Conservation (phyloP, 2,888 invertebrate species). For the Acanthopleura granulata region DNA sequence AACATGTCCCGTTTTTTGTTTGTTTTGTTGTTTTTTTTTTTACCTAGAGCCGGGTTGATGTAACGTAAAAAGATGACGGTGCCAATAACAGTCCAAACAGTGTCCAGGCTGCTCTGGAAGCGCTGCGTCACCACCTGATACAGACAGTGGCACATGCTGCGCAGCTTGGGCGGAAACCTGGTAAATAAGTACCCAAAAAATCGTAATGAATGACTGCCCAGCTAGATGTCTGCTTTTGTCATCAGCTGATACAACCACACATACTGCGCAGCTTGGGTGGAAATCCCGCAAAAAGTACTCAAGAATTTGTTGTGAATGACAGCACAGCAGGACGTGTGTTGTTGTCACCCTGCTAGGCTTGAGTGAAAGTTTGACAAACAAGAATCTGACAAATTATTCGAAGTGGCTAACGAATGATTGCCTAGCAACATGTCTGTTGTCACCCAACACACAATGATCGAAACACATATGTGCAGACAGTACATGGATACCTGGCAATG, state of each 20-base stretch:
- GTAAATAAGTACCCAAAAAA: not conserved
- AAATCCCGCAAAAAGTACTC: slow-evolving; percentile 75
- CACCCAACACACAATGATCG: too few species aligned
- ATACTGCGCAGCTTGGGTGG: slow-evolving; percentile 95
- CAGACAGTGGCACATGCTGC: slow-evolving; percentile 97
- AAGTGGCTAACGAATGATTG: too few species aligned
- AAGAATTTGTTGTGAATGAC: not conserved
- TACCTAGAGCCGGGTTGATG: slow-evolving; percentile 93
- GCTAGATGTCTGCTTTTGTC: too few species aligned
- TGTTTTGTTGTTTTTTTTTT: slow-evolving; percentile 25
- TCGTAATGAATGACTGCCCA: too few species aligned
- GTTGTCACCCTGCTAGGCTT: slow-evolving; percentile 82
- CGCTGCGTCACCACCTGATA: slow-evolving; percentile 75
- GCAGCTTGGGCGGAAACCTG: slow-evolving; percentile 91
- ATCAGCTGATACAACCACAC: slow-evolving; percentile 92
- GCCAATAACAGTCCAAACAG: slow-evolving; percentile 80
- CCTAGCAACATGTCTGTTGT: too few species aligned
- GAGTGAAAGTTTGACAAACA: slow-evolving; percentile 81
- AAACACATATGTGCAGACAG: too few species aligned
- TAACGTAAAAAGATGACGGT: slow-evolving; percentile 97
- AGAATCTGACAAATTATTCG: not conserved
- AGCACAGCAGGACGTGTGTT: too few species aligned
- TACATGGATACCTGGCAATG: slow-evolving; percentile 83
- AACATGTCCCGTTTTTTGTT: too few species aligned
- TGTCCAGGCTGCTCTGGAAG: slow-evolving; percentile 71